phyloP scores from a whole-genome alignment of 2,888 invertebrate species.

The Hetaerina titia region DNA sequence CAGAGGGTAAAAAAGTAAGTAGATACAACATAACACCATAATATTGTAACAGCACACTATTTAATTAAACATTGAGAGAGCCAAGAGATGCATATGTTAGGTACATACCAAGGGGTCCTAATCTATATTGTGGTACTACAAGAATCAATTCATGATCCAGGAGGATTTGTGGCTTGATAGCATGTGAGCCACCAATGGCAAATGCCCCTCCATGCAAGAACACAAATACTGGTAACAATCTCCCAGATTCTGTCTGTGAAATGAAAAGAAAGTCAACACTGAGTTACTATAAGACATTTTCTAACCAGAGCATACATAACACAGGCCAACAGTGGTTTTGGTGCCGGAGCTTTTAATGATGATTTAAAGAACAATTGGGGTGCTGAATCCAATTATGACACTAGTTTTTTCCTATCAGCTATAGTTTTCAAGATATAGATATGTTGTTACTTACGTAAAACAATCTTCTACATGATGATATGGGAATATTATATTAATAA shows the following conservation, averaged over 20 bases:
- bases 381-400: too few species aligned
- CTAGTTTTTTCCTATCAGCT: too few species aligned
- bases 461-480: too few species aligned
- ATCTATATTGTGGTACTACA: constrained; percentile 60
- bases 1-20: not conserved
- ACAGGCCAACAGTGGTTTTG: too few species aligned
- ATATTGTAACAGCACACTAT: not conserved
- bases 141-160: constrained; percentile 66
- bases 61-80: not conserved
- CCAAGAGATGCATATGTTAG: not conserved
- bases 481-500: too few species aligned
- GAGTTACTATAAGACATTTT: too few species aligned
- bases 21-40: not conserved
- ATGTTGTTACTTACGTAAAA: too few species aligned
- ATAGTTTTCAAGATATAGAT: too few species aligned
- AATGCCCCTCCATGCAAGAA: constrained; percentile 65
- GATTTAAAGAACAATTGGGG: too few species aligned
- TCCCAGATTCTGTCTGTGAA: not conserved
- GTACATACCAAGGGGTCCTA: constrained; percentile 66
- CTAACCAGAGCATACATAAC: too few species aligned
- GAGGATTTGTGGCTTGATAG: constrained; percentile 33
- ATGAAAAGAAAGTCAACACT: not conserved
- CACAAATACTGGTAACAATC: constrained; percentile 48
- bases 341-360: too few species aligned
- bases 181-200: constrained; percentile 6